These are phyloP conservation scores for Mercenaria mercenaria DNA, from an alignment of 1,140 invertebrate genomes.

Conservation along the genomic window DNA sequence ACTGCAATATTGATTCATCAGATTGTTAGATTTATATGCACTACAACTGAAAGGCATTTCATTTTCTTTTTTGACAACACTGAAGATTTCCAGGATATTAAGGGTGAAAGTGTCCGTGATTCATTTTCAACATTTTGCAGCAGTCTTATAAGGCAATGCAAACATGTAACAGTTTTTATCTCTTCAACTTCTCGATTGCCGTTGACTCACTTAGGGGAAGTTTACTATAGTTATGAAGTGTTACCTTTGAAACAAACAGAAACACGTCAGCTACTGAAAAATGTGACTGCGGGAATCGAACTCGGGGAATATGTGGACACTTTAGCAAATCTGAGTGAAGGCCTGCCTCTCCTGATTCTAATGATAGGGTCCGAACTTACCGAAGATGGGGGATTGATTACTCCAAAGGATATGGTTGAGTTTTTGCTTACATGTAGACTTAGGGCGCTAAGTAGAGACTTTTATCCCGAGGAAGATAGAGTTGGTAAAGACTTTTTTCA, in stretches of 20 bases:
- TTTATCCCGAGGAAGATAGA: constrained; percentile 56
- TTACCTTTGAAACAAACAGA: constrained; percentile 29
- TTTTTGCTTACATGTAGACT: constrained; percentile 40
- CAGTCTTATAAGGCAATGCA: neutral
- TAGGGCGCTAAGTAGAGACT: constrained; percentile 46
- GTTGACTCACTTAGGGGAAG: neutral
- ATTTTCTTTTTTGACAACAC: constrained; percentile 45
- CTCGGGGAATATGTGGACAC: constrained; percentile 16
- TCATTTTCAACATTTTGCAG: neutral
- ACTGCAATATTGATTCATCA: neutral
- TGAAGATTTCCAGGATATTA: constrained; percentile 27
- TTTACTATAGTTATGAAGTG: constrained; percentile 29
- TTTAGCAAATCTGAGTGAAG: constrained; percentile 35
- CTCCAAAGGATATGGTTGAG: constrained; percentile 53
- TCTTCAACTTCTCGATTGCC: constrained; percentile 27
- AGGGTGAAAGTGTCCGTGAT: neutral
- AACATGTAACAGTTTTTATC: constrained; percentile 44
- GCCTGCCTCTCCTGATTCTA: constrained; percentile 43
- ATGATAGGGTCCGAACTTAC: constrained; percentile 57
- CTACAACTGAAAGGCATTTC: neutral
- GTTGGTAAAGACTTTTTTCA: constrained; percentile 21
- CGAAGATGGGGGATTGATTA: constrained; percentile 22
- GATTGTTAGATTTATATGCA: neutral
- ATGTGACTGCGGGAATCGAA: constrained; percentile 5
- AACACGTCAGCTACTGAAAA: constrained; percentile 11